These are phyloP conservation scores for Hecatera dysodea DNA, from an alignment of 2,888 invertebrate genomes.

Conservation along the genomic window DNA sequence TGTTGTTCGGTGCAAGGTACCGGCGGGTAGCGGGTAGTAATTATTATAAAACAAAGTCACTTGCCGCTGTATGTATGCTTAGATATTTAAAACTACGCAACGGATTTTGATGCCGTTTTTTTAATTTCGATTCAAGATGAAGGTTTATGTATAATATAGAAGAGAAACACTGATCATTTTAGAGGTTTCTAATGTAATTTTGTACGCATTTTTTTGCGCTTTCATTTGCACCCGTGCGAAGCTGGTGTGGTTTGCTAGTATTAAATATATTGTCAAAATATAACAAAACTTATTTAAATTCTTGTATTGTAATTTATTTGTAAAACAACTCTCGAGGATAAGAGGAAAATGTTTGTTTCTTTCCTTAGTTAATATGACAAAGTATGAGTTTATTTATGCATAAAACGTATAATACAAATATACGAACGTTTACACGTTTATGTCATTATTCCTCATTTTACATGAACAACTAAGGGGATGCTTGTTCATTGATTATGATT, in stretches of 20 bases:
- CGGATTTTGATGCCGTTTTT: too few species aligned
- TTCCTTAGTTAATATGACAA: background rate
- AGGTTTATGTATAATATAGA: too few species aligned
- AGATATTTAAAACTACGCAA: too few species aligned
- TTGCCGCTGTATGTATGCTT: too few species aligned
- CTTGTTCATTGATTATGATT: background rate
- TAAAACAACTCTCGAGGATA: background rate
- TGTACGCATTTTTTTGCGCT: too few species aligned
- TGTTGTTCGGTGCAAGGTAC: conserved; percentile 17
- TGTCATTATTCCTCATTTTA: background rate
- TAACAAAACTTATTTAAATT: background rate
- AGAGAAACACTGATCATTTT: too few species aligned
- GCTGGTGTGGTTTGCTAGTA: too few species aligned
- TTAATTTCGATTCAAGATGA: too few species aligned
- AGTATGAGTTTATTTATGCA: background rate
- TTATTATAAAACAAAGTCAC: too few species aligned
- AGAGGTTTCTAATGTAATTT: too few species aligned
- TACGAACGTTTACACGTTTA: too few species aligned
- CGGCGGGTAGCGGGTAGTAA: background rate
- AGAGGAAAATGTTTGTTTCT: background rate
- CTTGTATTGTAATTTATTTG: background rate
- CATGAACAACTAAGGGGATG: background rate
- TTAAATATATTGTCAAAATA: background rate
- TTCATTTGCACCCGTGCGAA: too few species aligned
- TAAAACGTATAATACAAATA: background rate